Percentiles rank a stretch among this genome's conserved stretches.
These are phyloP conservation scores for Glaucopsyche alexis DNA, from an alignment of 2,888 invertebrate genomes.

Conservation along the genomic window DNA sequence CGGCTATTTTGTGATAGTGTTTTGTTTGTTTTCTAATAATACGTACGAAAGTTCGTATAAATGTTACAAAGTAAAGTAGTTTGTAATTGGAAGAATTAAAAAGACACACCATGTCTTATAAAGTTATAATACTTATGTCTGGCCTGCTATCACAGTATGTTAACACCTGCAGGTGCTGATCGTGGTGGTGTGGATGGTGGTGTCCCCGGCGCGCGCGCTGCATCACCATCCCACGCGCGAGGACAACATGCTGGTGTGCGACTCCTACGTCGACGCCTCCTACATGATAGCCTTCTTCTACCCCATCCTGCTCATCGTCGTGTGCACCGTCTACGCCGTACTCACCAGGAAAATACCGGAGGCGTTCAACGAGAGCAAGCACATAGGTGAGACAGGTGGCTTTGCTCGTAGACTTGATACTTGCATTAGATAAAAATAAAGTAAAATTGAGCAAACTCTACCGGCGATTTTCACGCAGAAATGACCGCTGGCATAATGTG, in stretches of 20 bases:
- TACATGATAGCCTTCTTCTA: conserved; percentile 96
- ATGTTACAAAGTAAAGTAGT: too few species aligned
- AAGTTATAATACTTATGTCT: too few species aligned
- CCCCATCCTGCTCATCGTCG: conserved; percentile 91
- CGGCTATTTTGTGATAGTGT: too few species aligned
- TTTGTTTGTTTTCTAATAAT: too few species aligned
- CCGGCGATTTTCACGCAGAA: too few species aligned
- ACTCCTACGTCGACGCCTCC: conserved; percentile 93
- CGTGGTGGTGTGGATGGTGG: conserved; percentile 93
- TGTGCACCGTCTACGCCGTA: conserved; percentile 97
- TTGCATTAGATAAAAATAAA: too few species aligned
- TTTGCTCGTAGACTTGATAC: neutral
- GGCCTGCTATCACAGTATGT: too few species aligned
- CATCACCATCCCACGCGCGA: conserved; percentile 92
- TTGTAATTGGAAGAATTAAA: too few species aligned
- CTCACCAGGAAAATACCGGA: conserved; percentile 97
- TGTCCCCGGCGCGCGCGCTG: conserved; percentile 94
- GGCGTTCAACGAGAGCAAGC: conserved; percentile 98
- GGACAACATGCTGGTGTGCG: conserved; percentile 94
- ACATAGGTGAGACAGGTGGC: conserved; percentile 83
- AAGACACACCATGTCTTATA: too few species aligned
- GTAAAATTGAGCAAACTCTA: too few species aligned
- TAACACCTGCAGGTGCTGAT: conserved; percentile 82
- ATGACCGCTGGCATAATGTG: too few species aligned
- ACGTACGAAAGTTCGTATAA: too few species aligned